These are phyloP conservation scores for Alviniconcha marisindica DNA, from an alignment of 1,140 invertebrate genomes.

Conservation along the genomic window DNA sequence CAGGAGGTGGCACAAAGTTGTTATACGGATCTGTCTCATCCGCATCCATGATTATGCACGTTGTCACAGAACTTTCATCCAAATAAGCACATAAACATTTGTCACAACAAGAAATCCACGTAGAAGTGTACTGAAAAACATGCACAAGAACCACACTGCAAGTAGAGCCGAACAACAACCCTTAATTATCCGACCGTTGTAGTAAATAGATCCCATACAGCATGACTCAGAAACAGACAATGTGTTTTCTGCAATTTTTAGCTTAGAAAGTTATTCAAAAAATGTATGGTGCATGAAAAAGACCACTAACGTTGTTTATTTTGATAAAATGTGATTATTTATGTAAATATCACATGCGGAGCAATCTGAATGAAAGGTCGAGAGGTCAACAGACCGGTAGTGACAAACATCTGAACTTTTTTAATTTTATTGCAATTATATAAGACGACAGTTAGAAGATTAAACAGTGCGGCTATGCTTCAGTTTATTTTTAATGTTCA, in stretches of 20 bases:
- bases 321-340: not conserved
- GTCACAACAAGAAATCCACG: conserved; percentile 46
- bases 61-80: conserved; percentile 23
- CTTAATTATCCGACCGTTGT: too few species aligned
- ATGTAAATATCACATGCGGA: conserved; percentile 32
- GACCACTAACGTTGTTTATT: not conserved
- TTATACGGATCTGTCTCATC: conserved; percentile 60
- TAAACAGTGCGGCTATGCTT: too few species aligned
- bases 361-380: not conserved
- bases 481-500: too few species aligned
- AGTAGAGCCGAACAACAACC: conserved; percentile 54
- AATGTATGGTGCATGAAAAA: too few species aligned
- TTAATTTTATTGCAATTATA: too few species aligned
- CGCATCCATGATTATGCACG: conserved; percentile 26
- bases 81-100: conserved; percentile 33
- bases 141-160: conserved; percentile 40
- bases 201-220: too few species aligned
- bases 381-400: conserved; percentile 18
- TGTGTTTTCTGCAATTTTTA: not conserved
- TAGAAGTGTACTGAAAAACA: conserved; percentile 37
- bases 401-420: not conserved
- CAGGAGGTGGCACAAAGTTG: conserved; percentile 78
- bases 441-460: too few species aligned
- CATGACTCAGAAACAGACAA: too few species aligned
- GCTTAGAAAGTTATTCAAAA: not conserved